Base-by-base conservation (phyloP, 1,140 invertebrate genomes). In the Zaprionus capensis region DNA sequence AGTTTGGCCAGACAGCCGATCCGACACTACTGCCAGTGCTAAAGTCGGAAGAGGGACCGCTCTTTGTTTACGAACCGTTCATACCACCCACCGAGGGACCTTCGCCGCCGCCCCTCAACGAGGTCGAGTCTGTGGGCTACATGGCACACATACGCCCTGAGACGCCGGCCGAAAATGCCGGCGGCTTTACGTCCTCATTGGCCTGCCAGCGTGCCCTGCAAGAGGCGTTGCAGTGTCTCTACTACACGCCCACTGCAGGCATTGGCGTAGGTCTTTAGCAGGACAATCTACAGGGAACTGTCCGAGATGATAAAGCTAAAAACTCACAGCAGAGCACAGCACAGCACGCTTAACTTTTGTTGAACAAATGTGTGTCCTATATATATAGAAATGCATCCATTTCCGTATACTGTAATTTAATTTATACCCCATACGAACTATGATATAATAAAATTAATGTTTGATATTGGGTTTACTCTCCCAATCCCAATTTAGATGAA, bases 121-220 rank as follows among this genome's bases (percentile, higher is more conserved):
- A 97, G 17, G 93, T 99, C 1, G 92, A 95, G 69, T 87, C 82
- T 5, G 93, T 94, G 67, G 96, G 97, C 0, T 99, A 97, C 91
- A 93, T 98, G 53, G 91, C 94, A 5, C 95, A 99, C 93, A 95
- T 99, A 55, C 94, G 96, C 68, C 72, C 92, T 22, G 96, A 98
- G 76, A 96, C 94, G 22, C 93, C 94, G 26, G 92, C 94, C 36
- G 98, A 99, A 90, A 95, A 95, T 77, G 98, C 98, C 20, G 98
- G 98, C 49, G 99, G 99, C 4, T 99, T 97, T 92, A 94, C 95
- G 34, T 94, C 97, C 3, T 95, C 95, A 6, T 93, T 98, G 71
- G 97, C 97, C 4, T 99, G 98, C 93, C 93, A 97, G 61, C 93
- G 98, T 82, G 98, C 98, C 0, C 92, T 99, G 11, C 96, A 98